Conservation (phyloP, 1,140 invertebrate genomes). For the Scaptomyza graminum region DNA sequence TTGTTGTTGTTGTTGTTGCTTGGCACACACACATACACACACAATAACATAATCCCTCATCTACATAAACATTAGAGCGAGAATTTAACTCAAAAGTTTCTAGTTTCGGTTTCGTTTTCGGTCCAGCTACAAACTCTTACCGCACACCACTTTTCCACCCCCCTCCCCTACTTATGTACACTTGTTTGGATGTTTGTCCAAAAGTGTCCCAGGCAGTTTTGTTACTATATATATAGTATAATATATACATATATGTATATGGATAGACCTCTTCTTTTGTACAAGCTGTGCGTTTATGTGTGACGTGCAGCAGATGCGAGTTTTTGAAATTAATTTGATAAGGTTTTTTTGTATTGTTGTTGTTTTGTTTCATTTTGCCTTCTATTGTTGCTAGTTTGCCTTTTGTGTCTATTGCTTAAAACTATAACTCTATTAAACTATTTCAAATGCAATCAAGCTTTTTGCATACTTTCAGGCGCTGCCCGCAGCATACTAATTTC, state of each 20-base stretch:
- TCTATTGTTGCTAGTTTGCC: conserved; percentile 12
- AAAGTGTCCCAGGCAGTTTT: conserved; percentile 70
- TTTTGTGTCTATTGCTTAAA: not conserved
- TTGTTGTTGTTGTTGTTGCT: conserved; percentile 31
- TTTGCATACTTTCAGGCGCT: conserved; percentile 16
- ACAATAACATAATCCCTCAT: conserved; percentile 82
- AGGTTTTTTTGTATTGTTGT: conserved; percentile 51
- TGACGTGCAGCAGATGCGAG: conserved; percentile 75
- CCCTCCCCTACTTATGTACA: conserved; percentile 1
- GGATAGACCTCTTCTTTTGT: conserved; percentile 1
- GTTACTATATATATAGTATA: conserved; percentile 41
- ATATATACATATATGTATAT: conserved; percentile 22
- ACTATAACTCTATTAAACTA: conserved; percentile 10
- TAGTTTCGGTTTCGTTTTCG: conserved; percentile 81
- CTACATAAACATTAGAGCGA: conserved; percentile 81
- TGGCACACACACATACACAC: conserved; percentile 49
- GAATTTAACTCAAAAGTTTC: conserved; percentile 83
- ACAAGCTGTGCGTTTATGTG: conserved; percentile 50
- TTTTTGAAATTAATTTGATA: conserved; percentile 81
- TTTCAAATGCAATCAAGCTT: conserved; percentile 9
- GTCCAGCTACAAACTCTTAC: conserved; percentile 52
- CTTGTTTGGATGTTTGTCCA: conserved; percentile 19
- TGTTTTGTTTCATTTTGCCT: conserved; percentile 14
- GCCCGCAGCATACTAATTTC: not conserved
- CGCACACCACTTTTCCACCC: conserved; percentile 1